A percentile compares a stretch with the other conserved stretches of the same genome.
phyloP scores from a whole-genome alignment of 2,888 invertebrate genomes.

The Conomelus anceps region DNA sequence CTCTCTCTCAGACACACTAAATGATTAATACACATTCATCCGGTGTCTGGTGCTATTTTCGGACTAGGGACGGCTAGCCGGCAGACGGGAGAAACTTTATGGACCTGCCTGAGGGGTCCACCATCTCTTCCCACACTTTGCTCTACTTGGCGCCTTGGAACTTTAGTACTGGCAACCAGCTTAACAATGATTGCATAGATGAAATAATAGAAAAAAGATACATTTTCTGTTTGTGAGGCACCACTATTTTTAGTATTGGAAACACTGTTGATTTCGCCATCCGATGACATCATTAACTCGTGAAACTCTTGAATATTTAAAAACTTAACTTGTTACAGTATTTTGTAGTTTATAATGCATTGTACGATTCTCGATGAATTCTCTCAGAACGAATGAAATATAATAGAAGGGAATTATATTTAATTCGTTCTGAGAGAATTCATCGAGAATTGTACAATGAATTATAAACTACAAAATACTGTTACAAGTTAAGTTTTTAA shows the following conservation, averaged over 20 bases:
- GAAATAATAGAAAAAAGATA: neutral
- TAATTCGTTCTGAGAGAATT: too few species aligned
- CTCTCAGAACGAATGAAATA: too few species aligned
- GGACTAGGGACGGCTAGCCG: neutral
- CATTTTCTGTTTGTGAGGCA: neutral
- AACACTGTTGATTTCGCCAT: neutral
- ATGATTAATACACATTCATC: neutral
- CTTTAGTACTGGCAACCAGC: neutral
- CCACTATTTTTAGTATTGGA: neutral
- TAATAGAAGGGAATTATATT: too few species aligned
- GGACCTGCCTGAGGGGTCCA: neutral
- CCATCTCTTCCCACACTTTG: too few species aligned
- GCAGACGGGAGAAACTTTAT: neutral
- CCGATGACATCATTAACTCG: neutral
- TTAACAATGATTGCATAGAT: neutral
- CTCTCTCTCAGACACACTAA: neutral
- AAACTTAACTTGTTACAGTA: neutral
- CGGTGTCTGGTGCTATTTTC: neutral
- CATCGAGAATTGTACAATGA: too few species aligned
- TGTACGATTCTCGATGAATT: too few species aligned
- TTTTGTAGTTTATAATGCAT: too few species aligned
- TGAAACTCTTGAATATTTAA: neutral
- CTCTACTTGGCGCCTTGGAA: neutral
- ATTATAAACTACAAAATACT: too few species aligned
- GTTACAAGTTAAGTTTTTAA: neutral